Conservation (phyloP, 1,140 invertebrate species). For the Apolygus lucorum region DNA sequence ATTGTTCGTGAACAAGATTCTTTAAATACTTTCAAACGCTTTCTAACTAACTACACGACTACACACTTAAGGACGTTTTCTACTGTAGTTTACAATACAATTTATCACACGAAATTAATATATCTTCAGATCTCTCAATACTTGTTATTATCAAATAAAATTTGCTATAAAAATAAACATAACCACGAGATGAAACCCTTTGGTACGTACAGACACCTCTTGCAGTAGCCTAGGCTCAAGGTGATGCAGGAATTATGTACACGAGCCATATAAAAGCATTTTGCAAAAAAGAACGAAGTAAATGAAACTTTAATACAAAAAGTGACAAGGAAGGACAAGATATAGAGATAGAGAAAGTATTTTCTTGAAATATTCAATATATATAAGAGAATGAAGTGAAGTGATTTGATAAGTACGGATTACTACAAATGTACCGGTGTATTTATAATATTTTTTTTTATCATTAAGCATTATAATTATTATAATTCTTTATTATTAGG, state of each 20-base stretch:
- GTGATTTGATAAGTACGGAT: slow-evolving; percentile 20
- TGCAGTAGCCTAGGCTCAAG: slow-evolving; percentile 18
- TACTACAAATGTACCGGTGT: slow-evolving; percentile 22
- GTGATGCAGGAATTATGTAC: slow-evolving; percentile 22
- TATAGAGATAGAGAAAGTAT: not conserved
- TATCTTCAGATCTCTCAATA: not conserved
- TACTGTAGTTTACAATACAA: not conserved
- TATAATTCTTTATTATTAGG: slow-evolving; percentile 8
- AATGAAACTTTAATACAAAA: not conserved
- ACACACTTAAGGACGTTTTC: not conserved
- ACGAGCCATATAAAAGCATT: slow-evolving; percentile 25
- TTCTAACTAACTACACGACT: not conserved
- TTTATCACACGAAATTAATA: not conserved
- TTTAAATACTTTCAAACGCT: not conserved
- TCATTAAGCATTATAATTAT: slow-evolving; percentile 9
- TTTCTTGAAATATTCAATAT: slow-evolving; percentile 4
- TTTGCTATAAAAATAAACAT: not conserved
- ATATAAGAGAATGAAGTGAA: slow-evolving; percentile 28
- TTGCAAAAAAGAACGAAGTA: slow-evolving; percentile 22
- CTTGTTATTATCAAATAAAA: not conserved
- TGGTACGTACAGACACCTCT: slow-evolving; percentile 5
- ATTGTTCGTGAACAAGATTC: not conserved
- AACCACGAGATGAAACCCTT: not conserved
- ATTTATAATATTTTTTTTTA: slow-evolving; percentile 18
- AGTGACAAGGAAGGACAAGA: not conserved